A percentile compares a stretch with the other conserved stretches of the same genome.
Evolutionary conservation across 2,113 vertebrate species (phyloP).

Genomic region (Alligator sinensis): DNA sequence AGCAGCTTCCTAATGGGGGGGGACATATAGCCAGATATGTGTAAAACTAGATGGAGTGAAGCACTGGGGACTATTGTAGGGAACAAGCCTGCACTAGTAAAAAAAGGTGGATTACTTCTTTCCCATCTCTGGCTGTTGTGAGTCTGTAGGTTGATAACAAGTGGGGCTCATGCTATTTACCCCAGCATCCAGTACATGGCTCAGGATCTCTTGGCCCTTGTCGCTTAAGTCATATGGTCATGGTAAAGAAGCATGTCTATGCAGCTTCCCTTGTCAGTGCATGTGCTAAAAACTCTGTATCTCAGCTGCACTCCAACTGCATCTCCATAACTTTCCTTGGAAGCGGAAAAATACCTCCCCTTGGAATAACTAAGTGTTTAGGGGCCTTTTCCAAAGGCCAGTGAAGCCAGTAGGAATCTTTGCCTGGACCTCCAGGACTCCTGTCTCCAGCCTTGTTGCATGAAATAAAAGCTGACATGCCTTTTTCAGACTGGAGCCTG

Average conservation of each 20-base stretch:
- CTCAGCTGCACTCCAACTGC: neutral
- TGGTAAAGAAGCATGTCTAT: neutral
- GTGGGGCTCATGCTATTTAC: too few species aligned
- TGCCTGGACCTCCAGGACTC: neutral
- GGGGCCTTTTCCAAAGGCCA: neutral
- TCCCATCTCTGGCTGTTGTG: neutral
- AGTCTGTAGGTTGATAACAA: neutral
- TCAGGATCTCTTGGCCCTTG: neutral
- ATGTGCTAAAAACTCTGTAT: too few species aligned
- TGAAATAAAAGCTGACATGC: neutral
- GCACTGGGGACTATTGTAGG: neutral
- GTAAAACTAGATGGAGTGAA: neutral
- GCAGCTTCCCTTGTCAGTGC: neutral
- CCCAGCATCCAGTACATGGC: neutral
- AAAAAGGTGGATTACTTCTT: neutral
- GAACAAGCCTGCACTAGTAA: neutral
- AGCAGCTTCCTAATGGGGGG: neutral
- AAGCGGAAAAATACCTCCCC: neutral
- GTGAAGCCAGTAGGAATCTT: neutral
- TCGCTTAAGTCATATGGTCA: neutral
- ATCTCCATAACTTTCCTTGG: neutral
- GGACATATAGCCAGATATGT: neutral
- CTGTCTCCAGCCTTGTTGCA: neutral
- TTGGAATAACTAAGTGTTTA: neutral
- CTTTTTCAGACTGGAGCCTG: accelerated